These are phyloP conservation scores for Thereva nobilitata DNA, from an alignment of 2,888 invertebrate species.

Conservation along the genomic window DNA sequence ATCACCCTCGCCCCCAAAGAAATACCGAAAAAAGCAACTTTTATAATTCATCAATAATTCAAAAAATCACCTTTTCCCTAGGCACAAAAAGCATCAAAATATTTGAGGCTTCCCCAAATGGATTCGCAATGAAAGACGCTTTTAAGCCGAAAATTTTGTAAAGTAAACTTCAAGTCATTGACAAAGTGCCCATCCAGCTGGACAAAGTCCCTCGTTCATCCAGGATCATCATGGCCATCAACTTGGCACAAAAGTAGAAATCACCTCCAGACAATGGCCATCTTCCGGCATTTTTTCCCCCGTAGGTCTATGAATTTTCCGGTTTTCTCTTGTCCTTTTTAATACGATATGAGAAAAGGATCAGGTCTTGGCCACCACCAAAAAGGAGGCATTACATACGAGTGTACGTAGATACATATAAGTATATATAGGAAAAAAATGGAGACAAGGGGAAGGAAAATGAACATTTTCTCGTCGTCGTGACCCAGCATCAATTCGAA, in stretches of 20 bases:
- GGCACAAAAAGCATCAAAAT: neutral
- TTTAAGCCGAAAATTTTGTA: constrained; percentile 22
- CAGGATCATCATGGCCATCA: constrained; percentile 29
- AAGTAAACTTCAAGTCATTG: constrained; percentile 26
- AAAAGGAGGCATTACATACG: neutral
- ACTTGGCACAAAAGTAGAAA: constrained; percentile 16
- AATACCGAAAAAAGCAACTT: too few relatives aligned
- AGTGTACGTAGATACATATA: constrained; percentile 7
- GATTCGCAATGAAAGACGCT: constrained; percentile 10
- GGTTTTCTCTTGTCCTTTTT: too few relatives aligned
- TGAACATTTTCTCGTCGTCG: neutral
- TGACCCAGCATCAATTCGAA: too few relatives aligned
- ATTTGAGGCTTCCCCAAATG: neutral
- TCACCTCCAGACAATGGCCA: constrained; percentile 36
- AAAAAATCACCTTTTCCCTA: neutral
- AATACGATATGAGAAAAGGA: too few relatives aligned
- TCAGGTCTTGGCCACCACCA: too few relatives aligned
- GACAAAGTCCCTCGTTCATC: constrained; percentile 12
- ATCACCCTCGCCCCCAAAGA: too few relatives aligned
- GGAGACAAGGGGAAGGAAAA: neutral
- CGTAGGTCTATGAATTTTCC: neutral
- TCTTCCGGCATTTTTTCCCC: constrained; percentile 23
- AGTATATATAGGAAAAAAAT: constrained; percentile 5
- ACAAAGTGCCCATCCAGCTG: constrained; percentile 25
- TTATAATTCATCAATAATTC: too few relatives aligned